These are phyloP conservation scores for Pammene fasciana DNA, from an alignment of 2,888 invertebrate species.

Conservation along the genomic window DNA sequence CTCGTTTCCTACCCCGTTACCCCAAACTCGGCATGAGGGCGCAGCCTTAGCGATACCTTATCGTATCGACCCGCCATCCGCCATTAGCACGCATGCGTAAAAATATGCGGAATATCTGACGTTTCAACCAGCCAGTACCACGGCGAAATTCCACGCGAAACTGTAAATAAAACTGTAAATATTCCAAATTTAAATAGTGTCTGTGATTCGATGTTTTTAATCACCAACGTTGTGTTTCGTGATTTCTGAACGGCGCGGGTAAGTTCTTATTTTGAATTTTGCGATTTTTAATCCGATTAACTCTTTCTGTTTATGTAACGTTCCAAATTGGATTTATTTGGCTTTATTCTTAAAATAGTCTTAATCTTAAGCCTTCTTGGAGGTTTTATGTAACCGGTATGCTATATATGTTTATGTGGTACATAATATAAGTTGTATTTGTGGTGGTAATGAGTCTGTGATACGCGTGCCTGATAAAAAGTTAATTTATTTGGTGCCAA, in stretches of 20 bases:
- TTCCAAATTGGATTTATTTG: slow-evolving; percentile 54
- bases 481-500: slow-evolving; percentile 46
- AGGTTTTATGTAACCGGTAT: slow-evolving; percentile 41
- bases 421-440: slow-evolving; percentile 44
- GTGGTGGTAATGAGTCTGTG: slow-evolving; percentile 42
- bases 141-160: slow-evolving; percentile 58
- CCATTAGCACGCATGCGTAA: slow-evolving; percentile 69
- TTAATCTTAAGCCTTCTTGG: not conserved
- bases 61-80: slow-evolving; percentile 71
- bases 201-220: slow-evolving; percentile 41
- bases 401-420: slow-evolving; percentile 41
- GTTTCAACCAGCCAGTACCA: slow-evolving; percentile 64
- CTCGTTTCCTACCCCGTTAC: slow-evolving; percentile 75
- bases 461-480: slow-evolving; percentile 46
- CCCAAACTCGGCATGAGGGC: slow-evolving; percentile 72
- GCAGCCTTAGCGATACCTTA: slow-evolving; percentile 69
- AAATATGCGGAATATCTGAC: slow-evolving; percentile 76
- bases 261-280: slow-evolving; percentile 45
- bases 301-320: slow-evolving; percentile 42
- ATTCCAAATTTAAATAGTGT: slow-evolving; percentile 47
- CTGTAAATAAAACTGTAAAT: slow-evolving; percentile 73
- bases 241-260: slow-evolving; percentile 41
- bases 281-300: slow-evolving; percentile 54
- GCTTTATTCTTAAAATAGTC: slow-evolving; percentile 28
- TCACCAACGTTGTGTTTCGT: slow-evolving; percentile 32